Percentiles rank a stretch among this genome's conserved stretches.
Conservation (phyloP, 1,140 invertebrate species). For the Drosophila sp. region DNA sequence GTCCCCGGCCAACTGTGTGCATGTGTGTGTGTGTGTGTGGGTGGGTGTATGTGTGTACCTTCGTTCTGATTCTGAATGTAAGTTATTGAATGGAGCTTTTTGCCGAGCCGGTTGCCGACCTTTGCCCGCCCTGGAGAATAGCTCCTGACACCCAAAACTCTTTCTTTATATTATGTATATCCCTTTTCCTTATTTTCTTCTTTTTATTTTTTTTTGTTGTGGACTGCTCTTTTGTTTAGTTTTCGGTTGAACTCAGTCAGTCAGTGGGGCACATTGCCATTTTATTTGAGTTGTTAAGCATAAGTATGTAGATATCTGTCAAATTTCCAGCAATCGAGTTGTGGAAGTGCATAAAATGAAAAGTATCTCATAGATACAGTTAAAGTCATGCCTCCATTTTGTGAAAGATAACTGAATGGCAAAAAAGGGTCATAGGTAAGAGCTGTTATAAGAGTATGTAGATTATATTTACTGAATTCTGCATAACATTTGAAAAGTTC, state of each 20-base stretch:
- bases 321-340: constrained; percentile 39
- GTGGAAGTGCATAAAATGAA: constrained; percentile 45
- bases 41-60: constrained; percentile 25
- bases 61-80: constrained; percentile 34
- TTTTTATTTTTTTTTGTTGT: not conserved
- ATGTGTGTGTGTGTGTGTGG: constrained; percentile 9
- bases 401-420: not conserved
- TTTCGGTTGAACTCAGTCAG: constrained; percentile 15
- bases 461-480: constrained; percentile 8
- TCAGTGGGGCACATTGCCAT: constrained; percentile 14
- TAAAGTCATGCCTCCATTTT: constrained; percentile 13
- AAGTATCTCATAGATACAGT: constrained; percentile 35
- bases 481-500: no score
- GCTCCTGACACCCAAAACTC: not conserved
- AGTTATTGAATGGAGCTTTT: constrained; percentile 64
- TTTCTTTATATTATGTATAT: not conserved
- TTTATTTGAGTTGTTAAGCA: constrained; percentile 47
- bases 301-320: constrained; percentile 48
- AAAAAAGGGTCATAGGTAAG: not conserved
- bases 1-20: constrained; percentile 19
- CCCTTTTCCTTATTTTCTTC: no score
- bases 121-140: constrained; percentile 52
- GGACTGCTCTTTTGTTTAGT: constrained; percentile 49
- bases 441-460: not conserved
- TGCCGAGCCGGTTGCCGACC: constrained; percentile 64